phyloP scores from a whole-genome alignment of 2,113 vertebrate genomes.

The Atractosteus spatula region DNA sequence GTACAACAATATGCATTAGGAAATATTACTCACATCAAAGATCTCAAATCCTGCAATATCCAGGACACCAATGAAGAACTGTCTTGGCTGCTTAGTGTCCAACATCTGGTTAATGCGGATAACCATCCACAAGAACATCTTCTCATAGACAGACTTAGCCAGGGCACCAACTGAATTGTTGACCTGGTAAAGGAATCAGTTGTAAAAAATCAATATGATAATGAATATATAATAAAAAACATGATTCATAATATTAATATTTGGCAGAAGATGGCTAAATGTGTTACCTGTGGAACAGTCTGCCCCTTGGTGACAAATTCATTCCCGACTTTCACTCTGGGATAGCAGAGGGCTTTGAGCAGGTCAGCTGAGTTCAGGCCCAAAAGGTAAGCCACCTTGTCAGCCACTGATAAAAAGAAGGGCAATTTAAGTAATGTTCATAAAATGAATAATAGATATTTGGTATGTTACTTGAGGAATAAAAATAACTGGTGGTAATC shows the following conservation, averaged over 20 bases:
- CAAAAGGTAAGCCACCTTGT: conserved; percentile 70
- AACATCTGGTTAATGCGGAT: conserved; percentile 70
- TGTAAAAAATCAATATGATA: background rate
- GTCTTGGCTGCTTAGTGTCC: conserved; percentile 66
- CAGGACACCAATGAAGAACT: conserved; percentile 68
- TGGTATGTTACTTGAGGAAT: no score
- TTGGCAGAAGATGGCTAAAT: background rate
- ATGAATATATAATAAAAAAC: background rate
- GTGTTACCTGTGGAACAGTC: conserved; percentile 66
- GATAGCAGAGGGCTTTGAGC: conserved; percentile 65
- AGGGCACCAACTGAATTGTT: conserved; percentile 60
- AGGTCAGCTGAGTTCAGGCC: conserved; percentile 71
- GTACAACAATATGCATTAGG: no score
- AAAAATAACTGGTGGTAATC: no score
- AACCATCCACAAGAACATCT: conserved; percentile 76
- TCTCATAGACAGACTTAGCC: conserved; percentile 67
- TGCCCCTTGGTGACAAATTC: conserved; percentile 72
- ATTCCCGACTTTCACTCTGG: conserved; percentile 71
- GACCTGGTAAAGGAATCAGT: conserved; percentile 42
- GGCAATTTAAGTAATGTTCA: no score
- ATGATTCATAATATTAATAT: background rate
- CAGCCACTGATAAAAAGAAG: conserved; percentile 52
- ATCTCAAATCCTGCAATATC: conserved; percentile 76
- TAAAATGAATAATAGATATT: no score
- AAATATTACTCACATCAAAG: conserved; percentile 62